phyloP scores from a whole-genome alignment of 2,797 vertebrate species.

The Falco concolor region DNA sequence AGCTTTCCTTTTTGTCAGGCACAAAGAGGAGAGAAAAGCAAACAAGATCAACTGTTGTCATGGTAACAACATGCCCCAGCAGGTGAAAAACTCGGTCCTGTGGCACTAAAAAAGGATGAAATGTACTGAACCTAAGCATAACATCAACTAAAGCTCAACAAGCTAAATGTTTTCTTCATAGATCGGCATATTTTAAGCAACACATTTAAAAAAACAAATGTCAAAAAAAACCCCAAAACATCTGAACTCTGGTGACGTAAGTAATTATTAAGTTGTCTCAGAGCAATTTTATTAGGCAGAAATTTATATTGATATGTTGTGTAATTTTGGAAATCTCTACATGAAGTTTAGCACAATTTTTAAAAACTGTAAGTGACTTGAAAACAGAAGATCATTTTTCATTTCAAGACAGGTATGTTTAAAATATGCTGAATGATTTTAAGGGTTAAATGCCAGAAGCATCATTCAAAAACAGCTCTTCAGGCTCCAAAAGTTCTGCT shows the following conservation, averaged over 20 bases:
- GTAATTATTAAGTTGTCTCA: background rate
- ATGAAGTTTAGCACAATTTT: background rate
- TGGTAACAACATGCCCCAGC: background rate
- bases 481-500: background rate
- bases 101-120: background rate
- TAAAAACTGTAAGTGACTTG: background rate
- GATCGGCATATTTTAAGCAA: background rate
- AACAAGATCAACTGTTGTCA: slow-evolving; percentile 17
- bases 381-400: background rate
- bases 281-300: background rate
- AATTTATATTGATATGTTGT: background rate
- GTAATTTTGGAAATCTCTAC: background rate
- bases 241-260: background rate
- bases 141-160: background rate
- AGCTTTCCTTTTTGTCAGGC: background rate
- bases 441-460: background rate
- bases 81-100: slow-evolving; percentile 42
- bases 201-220: background rate
- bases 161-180: background rate
- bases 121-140: background rate
- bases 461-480: background rate
- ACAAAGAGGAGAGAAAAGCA: background rate
- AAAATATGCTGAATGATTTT: background rate
- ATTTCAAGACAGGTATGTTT: background rate
- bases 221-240: background rate